Base-by-base conservation (phyloP, 2,888 invertebrate species). In the Pecten maximus region DNA sequence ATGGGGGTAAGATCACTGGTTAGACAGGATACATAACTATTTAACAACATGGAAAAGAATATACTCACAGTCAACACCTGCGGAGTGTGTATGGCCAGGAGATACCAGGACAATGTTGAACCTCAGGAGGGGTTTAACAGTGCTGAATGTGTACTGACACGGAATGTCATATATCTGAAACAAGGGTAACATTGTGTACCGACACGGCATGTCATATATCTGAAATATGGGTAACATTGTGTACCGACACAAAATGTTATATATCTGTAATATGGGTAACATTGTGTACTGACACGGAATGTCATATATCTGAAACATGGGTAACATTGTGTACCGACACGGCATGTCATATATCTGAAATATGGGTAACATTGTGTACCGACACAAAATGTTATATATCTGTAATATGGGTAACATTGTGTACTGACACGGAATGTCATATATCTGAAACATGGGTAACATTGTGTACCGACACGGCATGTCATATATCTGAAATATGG, bases 91-190 rank as follows among this genome's bases (percentile, higher is more conserved):
- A 40, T 94, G 93, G 8, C 97, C 96, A 60, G 96, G 92, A 89
- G 96, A 94, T 44, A 97, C 94, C 40, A 93, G 91, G 2, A 94
- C 92, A 12, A 97, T 94, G 92, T 94, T 92, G 88, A 95, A 94
- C 88, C 95, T 94, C 89, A 94, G 95, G 87, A 97, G 92, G 35
- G 96, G 95, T 91, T 96, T 95, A n/a, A 97, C 96, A 2, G 96
- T 93, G 40, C 94, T 94, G 90, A 97, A 96, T 6, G 93, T 95
- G 89, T 94, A 93, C 90, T 95, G 95, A 92, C 95, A 96, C 39
- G 96, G 96, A 89, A 96, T 96, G 92, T 97, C 96, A 92, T 96
- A 96, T 8, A 96, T 93, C 96, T 96, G 92, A 8, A 91, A 91
- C 40, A 60, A 15, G 40, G 87, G 39, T 28, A 87, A 23, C n/a